phyloP scores from a whole-genome alignment of 2,888 invertebrate species.

The Aplocera efformata region DNA sequence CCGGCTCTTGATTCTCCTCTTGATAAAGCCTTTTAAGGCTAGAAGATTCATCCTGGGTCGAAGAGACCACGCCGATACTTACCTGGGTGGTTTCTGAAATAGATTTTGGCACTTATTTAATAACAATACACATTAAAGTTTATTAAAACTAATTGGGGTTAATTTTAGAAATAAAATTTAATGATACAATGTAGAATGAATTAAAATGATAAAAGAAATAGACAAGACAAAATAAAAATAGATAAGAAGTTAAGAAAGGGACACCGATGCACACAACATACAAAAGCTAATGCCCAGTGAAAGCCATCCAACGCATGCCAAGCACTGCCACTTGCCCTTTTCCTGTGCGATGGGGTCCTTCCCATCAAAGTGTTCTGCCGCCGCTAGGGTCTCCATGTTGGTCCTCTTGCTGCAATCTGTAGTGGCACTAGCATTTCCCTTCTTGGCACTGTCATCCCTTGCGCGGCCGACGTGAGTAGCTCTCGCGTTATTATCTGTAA shows the following conservation, averaged over 20 bases:
- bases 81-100: constrained; percentile 48
- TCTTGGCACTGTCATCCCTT: constrained; percentile 73
- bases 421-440: constrained; percentile 65
- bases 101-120: background rate
- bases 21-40: constrained; percentile 45
- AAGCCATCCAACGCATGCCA: constrained; percentile 20
- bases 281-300: constrained; percentile 20
- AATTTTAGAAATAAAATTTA: too few species aligned
- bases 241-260: background rate
- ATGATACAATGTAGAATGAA: constrained; percentile 4
- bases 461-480: constrained; percentile 57
- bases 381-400: constrained; percentile 74
- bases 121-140: too few species aligned
- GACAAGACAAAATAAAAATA: constrained; percentile 18
- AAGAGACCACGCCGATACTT: constrained; percentile 63
- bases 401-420: constrained; percentile 58
- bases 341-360: constrained; percentile 63
- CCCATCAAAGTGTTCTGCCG: constrained; percentile 66
- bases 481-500: constrained; percentile 63
- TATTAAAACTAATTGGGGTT: too few species aligned
- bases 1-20: constrained; percentile 79
- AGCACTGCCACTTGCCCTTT: constrained; percentile 41
- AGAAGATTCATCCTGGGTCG: constrained; percentile 61
- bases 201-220: constrained; percentile 6
- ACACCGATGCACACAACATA: constrained; percentile 6